Percentiles rank a stretch among this genome's conserved stretches.
These are phyloP conservation scores for Sinocyclocheilus grahami DNA, from an alignment of 2,113 vertebrate species.

Conservation along the genomic window DNA sequence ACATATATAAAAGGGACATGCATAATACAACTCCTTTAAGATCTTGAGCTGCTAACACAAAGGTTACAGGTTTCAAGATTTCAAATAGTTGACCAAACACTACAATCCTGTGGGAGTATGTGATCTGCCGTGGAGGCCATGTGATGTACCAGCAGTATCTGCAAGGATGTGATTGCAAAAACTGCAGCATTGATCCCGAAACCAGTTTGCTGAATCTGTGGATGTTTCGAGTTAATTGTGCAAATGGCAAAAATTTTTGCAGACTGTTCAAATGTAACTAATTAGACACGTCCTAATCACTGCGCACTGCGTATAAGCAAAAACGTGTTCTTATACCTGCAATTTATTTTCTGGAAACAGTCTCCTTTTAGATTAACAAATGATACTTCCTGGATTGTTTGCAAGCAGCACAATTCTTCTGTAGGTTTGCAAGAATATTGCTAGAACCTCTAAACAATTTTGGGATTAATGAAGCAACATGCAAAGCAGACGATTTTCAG, in stretches of 20 bases:
- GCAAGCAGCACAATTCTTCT: background rate
- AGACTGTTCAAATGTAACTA: background rate
- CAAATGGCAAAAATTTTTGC: background rate
- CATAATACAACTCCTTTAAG: background rate
- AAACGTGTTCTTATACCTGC: background rate
- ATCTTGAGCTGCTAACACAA: background rate
- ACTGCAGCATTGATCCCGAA: conserved; percentile 27
- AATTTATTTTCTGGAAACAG: background rate
- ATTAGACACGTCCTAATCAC: background rate
- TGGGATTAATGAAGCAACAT: background rate
- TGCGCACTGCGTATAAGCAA: background rate
- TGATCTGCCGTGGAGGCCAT: background rate
- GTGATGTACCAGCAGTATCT: background rate
- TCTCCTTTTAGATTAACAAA: background rate
- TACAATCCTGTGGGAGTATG: background rate
- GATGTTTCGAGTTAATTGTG: background rate
- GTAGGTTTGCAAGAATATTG: background rate
- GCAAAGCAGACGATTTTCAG: background rate
- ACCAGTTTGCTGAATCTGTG: conserved; percentile 23
- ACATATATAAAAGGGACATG: background rate
- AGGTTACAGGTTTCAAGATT: background rate
- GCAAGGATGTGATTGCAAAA: background rate
- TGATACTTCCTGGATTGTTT: background rate
- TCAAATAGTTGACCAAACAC: background rate
- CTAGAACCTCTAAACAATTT: background rate